Base-by-base conservation (phyloP, 2,797 vertebrate species). In the Euthynnus affinis region DNA sequence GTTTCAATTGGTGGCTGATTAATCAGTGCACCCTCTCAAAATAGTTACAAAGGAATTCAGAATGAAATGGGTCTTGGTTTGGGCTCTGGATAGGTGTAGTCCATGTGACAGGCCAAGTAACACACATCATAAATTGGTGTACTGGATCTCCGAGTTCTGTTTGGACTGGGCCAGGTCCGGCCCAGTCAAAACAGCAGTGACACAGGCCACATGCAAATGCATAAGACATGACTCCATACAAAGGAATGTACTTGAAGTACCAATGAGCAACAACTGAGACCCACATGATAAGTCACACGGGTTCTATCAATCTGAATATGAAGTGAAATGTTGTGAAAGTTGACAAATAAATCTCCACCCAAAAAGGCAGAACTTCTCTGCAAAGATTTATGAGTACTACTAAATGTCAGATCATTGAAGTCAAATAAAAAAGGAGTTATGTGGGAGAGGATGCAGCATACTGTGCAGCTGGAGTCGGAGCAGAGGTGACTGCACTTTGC, bases 221-320 rank as follows among this genome's bases (percentile, higher is more conserved):
- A 85, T 76, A 84, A 89, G 67, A 72, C 65, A 88, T 91, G 78
- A 90, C 81, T 89, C 83, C 72, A 75, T 51, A 52, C 51, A 65
- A 83, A 87, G 82, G 87, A 93, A 93, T 92, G 89, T 71, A 82
- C 72, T 81, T 64, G 64, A 90, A 91, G 75, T 81, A 89, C 78
- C 80, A 56, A 76, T 79, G 81, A 87, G 75, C 82, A 91, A 86
- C 81, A 91, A 83, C 83, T 88, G 82, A 88, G 84, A 86, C 76
- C 74, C 59, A 76, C 78, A 83, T 84, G 64, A 91, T 83, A 74
- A 90, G 79, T 81, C 84, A 85, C 87, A 40, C 69, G 84, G 85
- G 87, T 81, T 90, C 80, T 61, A 82, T 91, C 78, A 83, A 84
- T 89, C 68, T 76, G 65, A 88, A 86, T 80, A 69, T 83, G 75